These are phyloP conservation scores for Eupithecia inturbata DNA, from an alignment of 2,888 invertebrate species.

Conservation along the genomic window DNA sequence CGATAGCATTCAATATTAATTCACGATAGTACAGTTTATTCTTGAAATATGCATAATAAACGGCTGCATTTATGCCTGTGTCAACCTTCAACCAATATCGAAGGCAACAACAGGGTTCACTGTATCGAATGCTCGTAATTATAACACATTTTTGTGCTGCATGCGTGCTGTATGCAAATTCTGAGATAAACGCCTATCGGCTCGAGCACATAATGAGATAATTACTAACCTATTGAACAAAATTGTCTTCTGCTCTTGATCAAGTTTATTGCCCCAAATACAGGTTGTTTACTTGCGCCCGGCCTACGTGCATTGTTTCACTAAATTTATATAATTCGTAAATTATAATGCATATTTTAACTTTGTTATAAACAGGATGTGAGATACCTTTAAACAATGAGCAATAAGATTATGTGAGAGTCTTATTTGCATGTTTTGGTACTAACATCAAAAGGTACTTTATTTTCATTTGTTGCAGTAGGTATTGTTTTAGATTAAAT, in stretches of 20 bases:
- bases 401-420: slow-evolving; percentile 30
- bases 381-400: slow-evolving; percentile 36
- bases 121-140: slow-evolving; percentile 43
- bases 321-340: slow-evolving; percentile 58
- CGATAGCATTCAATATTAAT: slow-evolving; percentile 13
- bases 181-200: slow-evolving; percentile 62
- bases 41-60: slow-evolving; percentile 18
- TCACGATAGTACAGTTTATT: slow-evolving; percentile 13
- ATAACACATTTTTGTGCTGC: slow-evolving; percentile 49
- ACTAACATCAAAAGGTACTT: slow-evolving; percentile 3
- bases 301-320: slow-evolving; percentile 59
- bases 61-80: slow-evolving; percentile 17
- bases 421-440: slow-evolving; percentile 18
- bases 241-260: slow-evolving; percentile 74
- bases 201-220: slow-evolving; percentile 72
- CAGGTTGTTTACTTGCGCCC: slow-evolving; percentile 73
- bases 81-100: slow-evolving; percentile 48
- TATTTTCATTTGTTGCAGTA: not conserved
- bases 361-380: slow-evolving; percentile 43
- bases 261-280: slow-evolving; percentile 78
- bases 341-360: slow-evolving; percentile 49
- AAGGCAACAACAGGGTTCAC: slow-evolving; percentile 48
- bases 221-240: slow-evolving; percentile 70
- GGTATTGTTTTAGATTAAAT: slow-evolving; percentile 8
- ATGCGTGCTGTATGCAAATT: slow-evolving; percentile 63